Percentiles rank a stretch among this genome's conserved stretches.
Conservation (phyloP, 2,888 invertebrate species). For the Boloria euphrosyne region DNA sequence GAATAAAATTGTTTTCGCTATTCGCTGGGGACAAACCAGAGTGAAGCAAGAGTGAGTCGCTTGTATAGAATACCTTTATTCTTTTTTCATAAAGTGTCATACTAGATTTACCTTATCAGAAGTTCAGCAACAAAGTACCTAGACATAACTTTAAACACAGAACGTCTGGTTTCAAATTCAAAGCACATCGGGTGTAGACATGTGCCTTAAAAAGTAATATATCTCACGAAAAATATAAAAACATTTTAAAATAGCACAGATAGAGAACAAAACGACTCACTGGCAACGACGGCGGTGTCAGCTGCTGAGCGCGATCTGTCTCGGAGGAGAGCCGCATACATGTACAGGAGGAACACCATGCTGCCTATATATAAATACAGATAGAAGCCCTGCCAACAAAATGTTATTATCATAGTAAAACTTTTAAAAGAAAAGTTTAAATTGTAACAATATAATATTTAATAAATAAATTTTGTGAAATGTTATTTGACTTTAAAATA, state of each 20-base stretch:
- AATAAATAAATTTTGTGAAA: too few relatives aligned
- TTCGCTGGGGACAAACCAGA: too few relatives aligned
- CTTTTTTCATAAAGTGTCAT: too few relatives aligned
- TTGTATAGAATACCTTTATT: too few relatives aligned
- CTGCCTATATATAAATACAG: slow-evolving; percentile 93
- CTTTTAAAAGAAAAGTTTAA: neutral
- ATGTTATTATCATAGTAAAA: neutral
- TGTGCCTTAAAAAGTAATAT: slow-evolving; percentile 5
- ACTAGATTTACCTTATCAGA: too few relatives aligned
- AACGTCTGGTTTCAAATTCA: slow-evolving; percentile 7
- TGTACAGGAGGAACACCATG: slow-evolving; percentile 91
- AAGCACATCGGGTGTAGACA: slow-evolving; percentile 4
- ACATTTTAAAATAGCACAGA: slow-evolving; percentile 14
- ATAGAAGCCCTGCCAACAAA: slow-evolving; percentile 87
- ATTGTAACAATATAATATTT: too few relatives aligned
- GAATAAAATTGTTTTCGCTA: too few relatives aligned
- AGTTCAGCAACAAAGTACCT: too few relatives aligned
- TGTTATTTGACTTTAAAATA: too few relatives aligned
- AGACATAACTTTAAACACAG: neutral
- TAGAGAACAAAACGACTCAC: slow-evolving; percentile 64
- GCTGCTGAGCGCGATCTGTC: slow-evolving; percentile 82
- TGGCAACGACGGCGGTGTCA: slow-evolving; percentile 69
- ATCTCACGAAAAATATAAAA: slow-evolving; percentile 12
- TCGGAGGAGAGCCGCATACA: slow-evolving; percentile 90
- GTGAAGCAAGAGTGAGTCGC: too few relatives aligned